A percentile compares a stretch with the other conserved stretches of the same genome.
These are phyloP conservation scores for Cherax destructor DNA, from an alignment of 1,140 invertebrate genomes.

Conservation along the genomic window DNA sequence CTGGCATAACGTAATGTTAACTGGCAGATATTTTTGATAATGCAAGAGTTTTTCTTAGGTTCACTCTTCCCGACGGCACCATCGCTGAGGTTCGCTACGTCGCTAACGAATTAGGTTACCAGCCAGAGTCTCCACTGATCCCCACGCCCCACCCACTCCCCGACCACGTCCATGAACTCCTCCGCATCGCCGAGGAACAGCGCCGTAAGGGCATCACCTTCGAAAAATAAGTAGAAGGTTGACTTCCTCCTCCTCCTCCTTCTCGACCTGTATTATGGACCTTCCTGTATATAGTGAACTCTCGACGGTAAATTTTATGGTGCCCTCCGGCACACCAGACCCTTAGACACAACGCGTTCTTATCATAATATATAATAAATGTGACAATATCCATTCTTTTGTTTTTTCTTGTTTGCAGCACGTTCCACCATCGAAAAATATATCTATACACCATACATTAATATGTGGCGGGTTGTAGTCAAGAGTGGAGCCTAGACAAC, in stretches of 20 bases:
- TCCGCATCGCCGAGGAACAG: background rate
- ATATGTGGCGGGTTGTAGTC: too few relatives aligned
- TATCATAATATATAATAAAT: background rate
- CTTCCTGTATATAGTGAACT: background rate
- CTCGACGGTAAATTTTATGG: background rate
- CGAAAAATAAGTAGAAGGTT: background rate
- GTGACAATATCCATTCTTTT: too few relatives aligned
- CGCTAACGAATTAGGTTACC: conserved; percentile 85
- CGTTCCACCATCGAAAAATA: too few relatives aligned
- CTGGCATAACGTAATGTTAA: too few relatives aligned
- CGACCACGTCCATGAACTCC: background rate
- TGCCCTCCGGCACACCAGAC: background rate
- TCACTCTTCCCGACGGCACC: conserved; percentile 24
- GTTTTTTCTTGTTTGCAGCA: too few relatives aligned
- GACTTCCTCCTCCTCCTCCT: background rate
- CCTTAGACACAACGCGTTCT: background rate
- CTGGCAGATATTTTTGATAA: background rate
- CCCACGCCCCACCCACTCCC: conserved; percentile 1
- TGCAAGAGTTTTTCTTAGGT: background rate
- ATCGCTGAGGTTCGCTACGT: conserved; percentile 70
- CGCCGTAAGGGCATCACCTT: background rate
- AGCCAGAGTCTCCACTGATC: background rate
- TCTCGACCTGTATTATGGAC: background rate
- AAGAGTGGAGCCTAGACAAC: too few relatives aligned
- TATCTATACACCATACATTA: too few relatives aligned